Evolutionary conservation across 2,888 invertebrate species (phyloP), one percentile per base, ranked within the genome.

Genomic region (Caenorhabditis drosophilae): DNA sequence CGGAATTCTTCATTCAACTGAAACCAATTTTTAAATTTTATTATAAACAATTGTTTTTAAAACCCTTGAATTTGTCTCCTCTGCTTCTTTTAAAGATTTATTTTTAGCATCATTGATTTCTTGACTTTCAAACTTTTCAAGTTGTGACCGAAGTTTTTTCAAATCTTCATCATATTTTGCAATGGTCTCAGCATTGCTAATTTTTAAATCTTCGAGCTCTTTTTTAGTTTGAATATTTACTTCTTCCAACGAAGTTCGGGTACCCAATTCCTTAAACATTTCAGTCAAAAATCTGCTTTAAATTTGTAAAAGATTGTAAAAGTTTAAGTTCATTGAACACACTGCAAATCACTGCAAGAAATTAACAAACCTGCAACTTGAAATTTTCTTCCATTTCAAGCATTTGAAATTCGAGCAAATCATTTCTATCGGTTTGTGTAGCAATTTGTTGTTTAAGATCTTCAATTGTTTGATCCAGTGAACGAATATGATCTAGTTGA

Each of bases 331-430:
- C n/a, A n/a, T n/a, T n/a, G n/a, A 42, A 42, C 22, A 7, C 42
- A 42, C 40, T 18, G 16, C 7, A 42, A 18, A 45, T 27, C 31
- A 23, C 22, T 44, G 45, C 45, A 45, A 18, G 25, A 16, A 40
- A 20, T 25, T 11, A 7, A 9, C 9, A 42, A 42, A 42, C 57
- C 63, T 63, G 63, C 36, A 48, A 48, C 42, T 58, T 63, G 15
- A 51, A 67, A 31, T 48, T 64, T 40, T 69, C 53, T 41, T 70
- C 62, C 70, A 77, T 59, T 53, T 79, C 79, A 35, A 78, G 60
- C 23, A 77, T 59, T 64, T 82, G 81, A 51, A 81, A 81, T 54
- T 81, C 81, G 36, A 82, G 70, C 16, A 82, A 66, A 38, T 81
- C 81, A 55, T 78, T 78, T 48, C 70, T 62, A 25, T 81, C 76